These are phyloP conservation scores for Lissonota sp. DNA, from an alignment of 2,888 invertebrate genomes.

Conservation along the genomic window DNA sequence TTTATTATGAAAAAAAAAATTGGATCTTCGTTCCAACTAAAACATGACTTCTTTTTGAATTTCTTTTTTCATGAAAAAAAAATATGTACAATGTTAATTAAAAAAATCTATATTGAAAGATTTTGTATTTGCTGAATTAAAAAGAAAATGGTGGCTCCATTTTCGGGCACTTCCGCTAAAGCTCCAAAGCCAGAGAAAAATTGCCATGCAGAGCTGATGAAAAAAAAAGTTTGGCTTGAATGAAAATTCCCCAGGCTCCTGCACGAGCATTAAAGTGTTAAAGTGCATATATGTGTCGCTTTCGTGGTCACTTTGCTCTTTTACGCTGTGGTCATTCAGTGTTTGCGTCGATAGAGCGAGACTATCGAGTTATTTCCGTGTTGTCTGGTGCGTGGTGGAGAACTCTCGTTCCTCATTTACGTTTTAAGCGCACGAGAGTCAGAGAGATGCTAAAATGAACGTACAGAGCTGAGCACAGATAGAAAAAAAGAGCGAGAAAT, in stretches of 20 bases:
- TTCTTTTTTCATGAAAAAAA: no score
- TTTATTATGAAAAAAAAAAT: no score
- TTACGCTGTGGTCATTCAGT: conserved; percentile 56
- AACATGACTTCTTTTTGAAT: no score
- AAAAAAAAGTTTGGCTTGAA: conserved; percentile 36
- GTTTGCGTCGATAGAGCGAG: conserved; percentile 51
- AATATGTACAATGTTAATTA: no score
- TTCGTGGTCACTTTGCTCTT: conserved; percentile 19
- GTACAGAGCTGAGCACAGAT: neutral
- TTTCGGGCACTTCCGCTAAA: neutral
- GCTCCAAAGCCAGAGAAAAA: neutral
- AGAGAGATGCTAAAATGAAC: conserved; percentile 14
- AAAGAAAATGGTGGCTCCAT: neutral
- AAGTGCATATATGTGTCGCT: neutral
- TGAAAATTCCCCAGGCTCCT: conserved; percentile 51
- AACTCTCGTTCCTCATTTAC: conserved; percentile 6
- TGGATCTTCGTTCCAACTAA: no score
- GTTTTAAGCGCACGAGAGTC: conserved; percentile 17
- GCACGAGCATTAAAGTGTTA: no score
- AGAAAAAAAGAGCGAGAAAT: conserved; percentile 2
- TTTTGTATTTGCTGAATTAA: no score
- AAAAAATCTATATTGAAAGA: no score
- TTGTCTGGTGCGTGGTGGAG: conserved; percentile 32
- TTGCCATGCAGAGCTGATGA: neutral
- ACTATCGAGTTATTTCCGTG: conserved; percentile 60